A percentile compares a stretch with the other conserved stretches of the same genome.
phyloP scores from a whole-genome alignment of 2,888 invertebrate genomes.

The Ophion costatus region DNA sequence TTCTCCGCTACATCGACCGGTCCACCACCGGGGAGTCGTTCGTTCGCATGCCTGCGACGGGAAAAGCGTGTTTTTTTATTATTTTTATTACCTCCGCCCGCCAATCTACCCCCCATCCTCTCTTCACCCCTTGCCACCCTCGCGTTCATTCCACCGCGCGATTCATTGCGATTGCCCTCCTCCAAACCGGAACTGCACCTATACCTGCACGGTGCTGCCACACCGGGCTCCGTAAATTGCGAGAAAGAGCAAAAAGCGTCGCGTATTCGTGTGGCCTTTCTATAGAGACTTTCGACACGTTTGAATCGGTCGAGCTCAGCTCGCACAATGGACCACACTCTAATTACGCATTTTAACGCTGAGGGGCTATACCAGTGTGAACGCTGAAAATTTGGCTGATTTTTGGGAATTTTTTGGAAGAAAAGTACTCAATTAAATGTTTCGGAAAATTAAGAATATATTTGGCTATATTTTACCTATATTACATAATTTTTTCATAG shows the following conservation, averaged over 20 bases:
- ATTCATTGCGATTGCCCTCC: conserved; percentile 71
- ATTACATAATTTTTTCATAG: too few relatives aligned
- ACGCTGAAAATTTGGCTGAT: too few relatives aligned
- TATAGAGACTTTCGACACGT: conserved; percentile 18
- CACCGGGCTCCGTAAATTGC: conserved; percentile 49
- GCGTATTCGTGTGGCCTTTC: background rate
- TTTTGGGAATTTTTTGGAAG: too few relatives aligned
- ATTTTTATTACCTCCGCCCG: background rate
- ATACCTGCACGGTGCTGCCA: conserved; percentile 11
- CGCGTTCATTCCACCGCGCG: conserved; percentile 57
- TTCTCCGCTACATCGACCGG: conserved; percentile 57
- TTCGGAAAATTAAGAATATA: too few relatives aligned
- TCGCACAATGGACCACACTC: background rate
- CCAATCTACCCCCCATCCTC: background rate
- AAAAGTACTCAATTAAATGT: too few relatives aligned
- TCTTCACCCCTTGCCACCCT: background rate
- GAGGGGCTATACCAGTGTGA: too few relatives aligned
- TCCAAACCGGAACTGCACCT: conserved; percentile 66
- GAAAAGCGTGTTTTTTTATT: conserved; percentile 58
- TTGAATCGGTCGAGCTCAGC: background rate
- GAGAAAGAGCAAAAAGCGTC: conserved; percentile 4
- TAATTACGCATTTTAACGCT: background rate
- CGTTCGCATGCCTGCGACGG: conserved; percentile 66
- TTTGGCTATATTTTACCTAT: too few relatives aligned
- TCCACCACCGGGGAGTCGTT: conserved; percentile 66